Conservation (phyloP, 2,113 vertebrate genomes). For the Hyperoodon ampullatus region DNA sequence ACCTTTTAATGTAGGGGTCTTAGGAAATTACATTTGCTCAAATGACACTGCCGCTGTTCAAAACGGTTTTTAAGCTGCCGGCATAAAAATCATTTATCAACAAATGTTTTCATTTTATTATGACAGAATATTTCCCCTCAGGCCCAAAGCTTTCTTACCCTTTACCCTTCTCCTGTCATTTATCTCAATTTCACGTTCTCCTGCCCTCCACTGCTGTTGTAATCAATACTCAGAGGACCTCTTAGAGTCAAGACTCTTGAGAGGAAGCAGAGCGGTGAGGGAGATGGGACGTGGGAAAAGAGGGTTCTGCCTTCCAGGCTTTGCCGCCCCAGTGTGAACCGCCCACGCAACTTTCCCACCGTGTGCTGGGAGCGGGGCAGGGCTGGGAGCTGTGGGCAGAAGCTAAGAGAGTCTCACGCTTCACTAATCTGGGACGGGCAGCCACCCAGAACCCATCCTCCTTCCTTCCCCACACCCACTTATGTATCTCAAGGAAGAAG, state of each 20-base stretch:
- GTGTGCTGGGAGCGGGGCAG: accelerated
- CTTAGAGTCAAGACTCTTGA: background rate
- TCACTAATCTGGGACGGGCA: background rate
- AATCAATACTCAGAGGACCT: background rate
- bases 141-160: background rate
- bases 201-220: background rate
- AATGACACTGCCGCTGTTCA: background rate
- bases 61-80: constrained; percentile 8
- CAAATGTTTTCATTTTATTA: constrained; percentile 43
- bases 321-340: background rate
- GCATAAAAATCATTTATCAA: constrained; percentile 19
- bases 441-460: background rate
- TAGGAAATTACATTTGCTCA: constrained; percentile 32
- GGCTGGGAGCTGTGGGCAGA: background rate
- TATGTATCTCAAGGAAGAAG: background rate
- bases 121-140: background rate
- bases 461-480: background rate
- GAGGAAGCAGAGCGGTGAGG: background rate
- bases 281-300: background rate
- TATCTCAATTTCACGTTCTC: background rate
- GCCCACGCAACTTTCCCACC: background rate
- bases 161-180: background rate
- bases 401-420: background rate
- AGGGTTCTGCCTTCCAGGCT: background rate
- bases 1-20: background rate